Base-by-base conservation (phyloP, 2,113 vertebrate species). In the Periophthalmus modestus region DNA sequence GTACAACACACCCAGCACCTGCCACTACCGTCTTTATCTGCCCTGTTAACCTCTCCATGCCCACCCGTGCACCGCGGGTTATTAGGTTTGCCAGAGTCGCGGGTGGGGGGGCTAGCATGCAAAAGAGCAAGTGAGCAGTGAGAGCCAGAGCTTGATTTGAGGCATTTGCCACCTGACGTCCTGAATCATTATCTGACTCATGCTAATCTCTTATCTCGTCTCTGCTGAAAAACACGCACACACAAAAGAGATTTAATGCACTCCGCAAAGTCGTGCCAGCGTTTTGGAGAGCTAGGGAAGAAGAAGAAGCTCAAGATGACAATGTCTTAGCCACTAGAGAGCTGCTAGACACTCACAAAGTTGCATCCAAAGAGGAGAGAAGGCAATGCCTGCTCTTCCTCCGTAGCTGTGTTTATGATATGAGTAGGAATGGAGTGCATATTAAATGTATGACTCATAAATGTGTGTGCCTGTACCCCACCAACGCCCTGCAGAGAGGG, bases 371-470 rank as follows among this genome's bases (percentile, higher is more conserved):
- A 71, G 79, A 73, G 73, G 59, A 69, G 80, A 81, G 82, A 62
- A 71, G 52, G 72, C 72, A 66, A 80, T 74, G 80, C 82, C 89
- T 82, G 66, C 75, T 79, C 82, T 85, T 79, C 81, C 79, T 85
- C 77, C 77, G 77, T 76, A 75, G 69, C 85, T 80, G 82, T 87
- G 79, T 88, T 92, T 90, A 87, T 85, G 79, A 84, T 88, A 82
- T 16, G 84, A 91, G 91, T 91, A 89, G 89, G 90, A 91, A 88
- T 85, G 84, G 81, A 89, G 86, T 91, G 88, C 82, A 83, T 85
- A 93, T 89, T 87, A 89, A 84, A 89, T 88, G 83, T 86, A 89
- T 93, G 91, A 94, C 85, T 94, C 93, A 93, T 89, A 86, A 90
- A 90, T 91, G 91, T 92, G 87, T 78, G 80, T 61, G 85, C 81